Conservation (phyloP, 2,888 invertebrate species). For the Hemicrepidius hirtus region DNA sequence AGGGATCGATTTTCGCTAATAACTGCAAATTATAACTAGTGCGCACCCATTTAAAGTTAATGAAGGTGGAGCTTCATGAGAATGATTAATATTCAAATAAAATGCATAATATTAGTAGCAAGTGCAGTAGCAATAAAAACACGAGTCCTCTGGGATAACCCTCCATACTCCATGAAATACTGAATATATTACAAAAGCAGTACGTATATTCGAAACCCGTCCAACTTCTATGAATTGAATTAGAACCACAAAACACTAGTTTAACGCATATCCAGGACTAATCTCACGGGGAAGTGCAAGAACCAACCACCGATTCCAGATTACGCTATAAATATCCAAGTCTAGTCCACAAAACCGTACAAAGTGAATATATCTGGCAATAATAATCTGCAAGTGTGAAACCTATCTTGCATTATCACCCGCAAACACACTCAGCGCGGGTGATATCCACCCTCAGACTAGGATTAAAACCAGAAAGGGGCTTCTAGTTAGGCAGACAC, state of each 20-base stretch:
- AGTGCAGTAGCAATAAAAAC: slow-evolving; percentile 18
- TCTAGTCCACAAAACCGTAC: slow-evolving; percentile 53
- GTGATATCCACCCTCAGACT: slow-evolving; percentile 39
- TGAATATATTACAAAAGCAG: slow-evolving; percentile 13
- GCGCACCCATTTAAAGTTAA: slow-evolving; percentile 3
- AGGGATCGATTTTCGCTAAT: too few relatives aligned
- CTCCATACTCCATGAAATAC: neutral
- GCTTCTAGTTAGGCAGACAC: slow-evolving; percentile 47
- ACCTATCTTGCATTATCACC: slow-evolving; percentile 59
- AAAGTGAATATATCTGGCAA: slow-evolving; percentile 55
- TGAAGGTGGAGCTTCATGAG: neutral
- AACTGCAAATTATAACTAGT: neutral
- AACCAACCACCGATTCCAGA: slow-evolving; percentile 49
- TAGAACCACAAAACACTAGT: slow-evolving; percentile 46
- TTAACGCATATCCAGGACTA: slow-evolving; percentile 35
- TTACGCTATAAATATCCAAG: slow-evolving; percentile 57
- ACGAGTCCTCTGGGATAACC: neutral
- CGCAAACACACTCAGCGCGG: slow-evolving; percentile 49
- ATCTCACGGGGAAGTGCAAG: slow-evolving; percentile 46
- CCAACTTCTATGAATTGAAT: slow-evolving; percentile 29
- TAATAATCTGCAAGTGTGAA: slow-evolving; percentile 60
- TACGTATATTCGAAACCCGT: neutral
- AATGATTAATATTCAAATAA: slow-evolving; percentile 17
- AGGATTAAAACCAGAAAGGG: slow-evolving; percentile 53
- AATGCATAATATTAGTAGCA: neutral